A percentile compares a stretch with the other conserved stretches of the same genome.
Conservation (phyloP, 2,888 invertebrate species). For the Rhopalosiphum nymphaeae region DNA sequence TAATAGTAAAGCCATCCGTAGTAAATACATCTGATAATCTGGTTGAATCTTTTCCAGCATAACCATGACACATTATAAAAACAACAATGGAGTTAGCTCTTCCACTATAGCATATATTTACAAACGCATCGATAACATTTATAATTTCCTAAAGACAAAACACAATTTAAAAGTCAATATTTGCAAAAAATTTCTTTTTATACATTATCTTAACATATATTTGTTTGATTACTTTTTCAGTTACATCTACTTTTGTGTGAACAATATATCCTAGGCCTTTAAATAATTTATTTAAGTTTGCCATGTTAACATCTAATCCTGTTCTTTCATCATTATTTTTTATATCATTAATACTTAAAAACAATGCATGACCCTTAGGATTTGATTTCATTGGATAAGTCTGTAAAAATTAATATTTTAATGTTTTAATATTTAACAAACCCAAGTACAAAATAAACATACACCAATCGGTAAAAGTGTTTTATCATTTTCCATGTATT, state of each 20-base stretch:
- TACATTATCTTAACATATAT: neutral
- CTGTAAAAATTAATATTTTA: conserved; percentile 43
- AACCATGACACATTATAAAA: conserved; percentile 66
- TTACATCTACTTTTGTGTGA: conserved; percentile 37
- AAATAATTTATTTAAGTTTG: conserved; percentile 62
- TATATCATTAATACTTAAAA: conserved; percentile 63
- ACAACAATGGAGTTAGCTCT: conserved; percentile 61
- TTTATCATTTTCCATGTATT: conserved; percentile 50
- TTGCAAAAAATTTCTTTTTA: neutral
- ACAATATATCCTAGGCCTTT: conserved; percentile 63
- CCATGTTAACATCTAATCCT: conserved; percentile 63
- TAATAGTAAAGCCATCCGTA: conserved; percentile 70
- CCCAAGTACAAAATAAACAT: conserved; percentile 25
- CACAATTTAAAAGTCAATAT: neutral
- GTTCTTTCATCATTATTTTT: neutral
- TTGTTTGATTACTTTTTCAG: conserved; percentile 46
- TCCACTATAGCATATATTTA: neutral
- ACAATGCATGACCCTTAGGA: conserved; percentile 65
- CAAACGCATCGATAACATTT: conserved; percentile 41
- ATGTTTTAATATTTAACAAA: neutral
- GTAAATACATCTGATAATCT: conserved; percentile 67
- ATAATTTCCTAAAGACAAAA: conserved; percentile 55
- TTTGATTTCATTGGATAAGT: conserved; percentile 66
- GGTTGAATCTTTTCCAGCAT: conserved; percentile 63
- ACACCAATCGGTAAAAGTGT: conserved; percentile 39